phyloP scores from a whole-genome alignment of 2,888 invertebrate species.

The Lissocephala sabroskyi region DNA sequence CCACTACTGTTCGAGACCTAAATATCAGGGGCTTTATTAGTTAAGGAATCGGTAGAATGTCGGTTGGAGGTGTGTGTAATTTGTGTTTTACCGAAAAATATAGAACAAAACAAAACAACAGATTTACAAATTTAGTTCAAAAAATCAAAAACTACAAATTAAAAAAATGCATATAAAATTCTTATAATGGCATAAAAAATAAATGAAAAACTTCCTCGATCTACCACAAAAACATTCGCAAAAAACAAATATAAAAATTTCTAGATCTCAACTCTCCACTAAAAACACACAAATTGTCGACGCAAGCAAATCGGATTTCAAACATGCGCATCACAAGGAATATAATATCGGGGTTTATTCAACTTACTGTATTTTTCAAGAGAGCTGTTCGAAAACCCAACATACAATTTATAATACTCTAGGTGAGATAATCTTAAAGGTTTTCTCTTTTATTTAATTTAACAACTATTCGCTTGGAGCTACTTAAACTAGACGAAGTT shows the following conservation, averaged over 20 bases:
- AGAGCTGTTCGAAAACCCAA: not conserved
- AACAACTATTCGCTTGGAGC: not conserved
- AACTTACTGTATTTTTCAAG: not conserved
- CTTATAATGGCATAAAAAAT: not conserved
- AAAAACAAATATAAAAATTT: too few relatives aligned
- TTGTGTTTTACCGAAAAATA: too few relatives aligned
- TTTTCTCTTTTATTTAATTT: not conserved
- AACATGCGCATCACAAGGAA: too few relatives aligned
- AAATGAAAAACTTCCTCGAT: not conserved
- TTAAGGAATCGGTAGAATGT: not conserved
- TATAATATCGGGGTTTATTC: not conserved
- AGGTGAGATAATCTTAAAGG: not conserved
- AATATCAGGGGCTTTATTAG: slow-evolving; percentile 9
- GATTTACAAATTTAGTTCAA: not conserved
- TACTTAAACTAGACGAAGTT: not conserved
- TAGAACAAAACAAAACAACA: not conserved
- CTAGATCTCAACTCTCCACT: too few relatives aligned
- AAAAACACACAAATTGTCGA: too few relatives aligned
- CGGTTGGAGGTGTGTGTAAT: not conserved
- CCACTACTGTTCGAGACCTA: slow-evolving; percentile 16
- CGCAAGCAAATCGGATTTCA: not conserved
- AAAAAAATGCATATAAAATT: not conserved
- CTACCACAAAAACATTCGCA: not conserved
- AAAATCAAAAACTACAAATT: not conserved
- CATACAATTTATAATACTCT: not conserved